Evolutionary conservation across 2,797 vertebrate species (phyloP).

Genomic region (Masticophis lateralis): DNA sequence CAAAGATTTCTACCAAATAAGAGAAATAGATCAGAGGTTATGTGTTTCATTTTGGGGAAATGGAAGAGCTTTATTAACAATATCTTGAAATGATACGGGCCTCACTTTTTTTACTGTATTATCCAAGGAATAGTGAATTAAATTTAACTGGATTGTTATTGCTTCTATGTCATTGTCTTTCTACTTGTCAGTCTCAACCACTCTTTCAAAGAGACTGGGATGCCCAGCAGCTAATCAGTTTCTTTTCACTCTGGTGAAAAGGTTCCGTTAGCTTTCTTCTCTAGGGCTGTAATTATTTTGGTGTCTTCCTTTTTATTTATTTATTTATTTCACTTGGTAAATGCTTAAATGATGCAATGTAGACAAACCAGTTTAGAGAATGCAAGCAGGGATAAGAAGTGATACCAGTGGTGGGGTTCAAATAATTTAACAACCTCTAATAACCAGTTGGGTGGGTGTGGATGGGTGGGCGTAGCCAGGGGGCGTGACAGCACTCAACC

Average conservation of each 20-base stretch:
- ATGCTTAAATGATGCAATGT: neutral
- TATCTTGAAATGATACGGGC: neutral
- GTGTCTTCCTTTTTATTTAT: neutral
- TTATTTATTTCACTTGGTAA: neutral
- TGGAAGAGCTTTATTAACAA: neutral
- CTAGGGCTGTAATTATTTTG: neutral
- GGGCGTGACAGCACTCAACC: no score
- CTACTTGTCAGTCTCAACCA: neutral
- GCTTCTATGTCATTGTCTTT: neutral
- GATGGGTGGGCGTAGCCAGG: no score
- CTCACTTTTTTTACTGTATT: neutral
- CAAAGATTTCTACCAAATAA: neutral
- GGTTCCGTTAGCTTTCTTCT: neutral
- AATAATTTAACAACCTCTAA: no score
- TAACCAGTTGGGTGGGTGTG: no score
- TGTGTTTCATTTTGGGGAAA: neutral
- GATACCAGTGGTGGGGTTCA: neutral
- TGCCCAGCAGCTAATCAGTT: neutral
- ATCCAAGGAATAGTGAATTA: neutral
- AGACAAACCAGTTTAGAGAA: neutral
- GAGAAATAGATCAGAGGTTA: neutral
- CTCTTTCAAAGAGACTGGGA: neutral
- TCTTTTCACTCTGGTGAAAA: neutral
- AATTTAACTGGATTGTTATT: neutral
- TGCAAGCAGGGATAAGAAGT: neutral